Percentiles rank a stretch among this genome's conserved stretches.
Evolutionary conservation across 2,888 invertebrate species (phyloP).

Genomic region (Acrobasis repandana): DNA sequence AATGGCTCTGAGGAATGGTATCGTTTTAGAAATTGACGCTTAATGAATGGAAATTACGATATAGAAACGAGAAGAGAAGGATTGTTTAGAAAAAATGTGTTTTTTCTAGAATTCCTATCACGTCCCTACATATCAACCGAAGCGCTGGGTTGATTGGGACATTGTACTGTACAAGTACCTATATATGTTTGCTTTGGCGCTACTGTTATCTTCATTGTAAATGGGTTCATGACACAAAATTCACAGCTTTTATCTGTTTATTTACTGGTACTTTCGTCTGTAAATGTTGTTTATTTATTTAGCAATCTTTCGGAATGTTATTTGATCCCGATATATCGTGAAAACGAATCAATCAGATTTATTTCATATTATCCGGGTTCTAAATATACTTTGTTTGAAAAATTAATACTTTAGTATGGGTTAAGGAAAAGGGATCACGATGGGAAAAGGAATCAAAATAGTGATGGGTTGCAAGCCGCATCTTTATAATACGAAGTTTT

Average conservation of each 20-base stretch:
- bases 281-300: not conserved
- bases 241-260: conserved; percentile 9
- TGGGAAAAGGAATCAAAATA: too few relatives aligned
- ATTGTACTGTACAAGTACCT: conserved; percentile 1
- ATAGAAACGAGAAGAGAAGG: conserved; percentile 28
- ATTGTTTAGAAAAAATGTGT: conserved; percentile 22
- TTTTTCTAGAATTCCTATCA: not conserved
- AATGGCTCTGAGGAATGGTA: conserved; percentile 30
- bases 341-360: too few relatives aligned
- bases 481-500: too few relatives aligned
- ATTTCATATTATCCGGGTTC: too few relatives aligned
- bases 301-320: too few relatives aligned
- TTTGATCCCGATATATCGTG: too few relatives aligned
- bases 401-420: too few relatives aligned
- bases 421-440: too few relatives aligned
- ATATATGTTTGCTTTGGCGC: not conserved
- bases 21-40: conserved; percentile 37
- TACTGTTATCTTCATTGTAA: conserved; percentile 1
- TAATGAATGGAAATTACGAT: conserved; percentile 41
- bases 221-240: conserved; percentile 19
- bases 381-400: too few relatives aligned
- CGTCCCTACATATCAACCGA: not conserved
- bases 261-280: not conserved
- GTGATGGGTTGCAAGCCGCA: too few relatives aligned
- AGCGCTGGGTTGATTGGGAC: not conserved